These are phyloP conservation scores for Linnaemya vulpina DNA, from an alignment of 2,888 invertebrate species.

Conservation along the genomic window DNA sequence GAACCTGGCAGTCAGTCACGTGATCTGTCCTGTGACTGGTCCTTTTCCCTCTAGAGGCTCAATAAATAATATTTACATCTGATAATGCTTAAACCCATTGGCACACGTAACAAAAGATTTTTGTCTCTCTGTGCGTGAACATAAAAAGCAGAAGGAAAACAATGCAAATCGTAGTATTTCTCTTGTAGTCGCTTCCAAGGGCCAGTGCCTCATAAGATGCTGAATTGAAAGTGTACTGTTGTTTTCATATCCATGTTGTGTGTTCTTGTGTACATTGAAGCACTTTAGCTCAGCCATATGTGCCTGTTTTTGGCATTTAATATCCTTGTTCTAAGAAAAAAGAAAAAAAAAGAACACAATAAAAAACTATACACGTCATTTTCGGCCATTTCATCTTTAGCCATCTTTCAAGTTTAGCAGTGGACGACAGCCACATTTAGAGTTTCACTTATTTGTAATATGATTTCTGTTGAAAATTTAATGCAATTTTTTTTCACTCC, in stretches of 20 bases:
- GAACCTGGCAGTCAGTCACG: too few species aligned
- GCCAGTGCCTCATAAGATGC: slow-evolving; percentile 61
- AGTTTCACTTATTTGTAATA: slow-evolving; percentile 56
- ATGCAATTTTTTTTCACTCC: slow-evolving; percentile 33
- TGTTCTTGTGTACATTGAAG: slow-evolving; percentile 51
- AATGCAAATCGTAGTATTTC: not conserved
- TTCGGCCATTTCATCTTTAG: slow-evolving; percentile 65
- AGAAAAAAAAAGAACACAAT: not conserved
- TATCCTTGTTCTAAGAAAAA: slow-evolving; percentile 52
- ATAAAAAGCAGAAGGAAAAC: not conserved
- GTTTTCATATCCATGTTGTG: slow-evolving; percentile 32
- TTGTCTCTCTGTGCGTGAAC: slow-evolving; percentile 18
- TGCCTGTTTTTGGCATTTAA: slow-evolving; percentile 71
- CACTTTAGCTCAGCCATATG: slow-evolving; percentile 65
- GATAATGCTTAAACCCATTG: not conserved
- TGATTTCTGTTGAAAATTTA: slow-evolving; percentile 64
- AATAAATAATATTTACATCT: too few species aligned
- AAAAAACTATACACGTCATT: slow-evolving; percentile 52
- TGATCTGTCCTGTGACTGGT: too few species aligned
- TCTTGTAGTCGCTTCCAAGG: slow-evolving; percentile 28
- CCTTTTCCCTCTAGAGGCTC: too few species aligned
- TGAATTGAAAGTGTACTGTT: slow-evolving; percentile 46
- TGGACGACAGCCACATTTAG: slow-evolving; percentile 47
- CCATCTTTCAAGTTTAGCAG: slow-evolving; percentile 51
- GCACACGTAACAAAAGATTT: not conserved